A percentile compares a stretch with the other conserved stretches of the same genome.
Conservation (phyloP, 2,888 invertebrate species). For the Leptura quadrifasciata region DNA sequence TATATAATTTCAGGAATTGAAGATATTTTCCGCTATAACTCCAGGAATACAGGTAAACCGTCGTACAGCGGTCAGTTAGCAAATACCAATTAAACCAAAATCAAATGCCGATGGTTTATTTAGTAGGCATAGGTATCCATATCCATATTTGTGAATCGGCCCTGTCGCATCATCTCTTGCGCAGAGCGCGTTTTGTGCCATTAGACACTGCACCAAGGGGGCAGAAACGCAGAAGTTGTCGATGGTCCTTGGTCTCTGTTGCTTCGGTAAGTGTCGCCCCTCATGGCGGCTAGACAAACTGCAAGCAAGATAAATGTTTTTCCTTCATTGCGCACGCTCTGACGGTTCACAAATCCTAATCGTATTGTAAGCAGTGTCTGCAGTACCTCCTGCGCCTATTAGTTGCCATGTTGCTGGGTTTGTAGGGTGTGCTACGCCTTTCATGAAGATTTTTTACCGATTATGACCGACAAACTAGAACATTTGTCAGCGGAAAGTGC, state of each 20-base stretch:
- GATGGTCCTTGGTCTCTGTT: conserved; percentile 9
- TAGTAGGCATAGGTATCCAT: background rate
- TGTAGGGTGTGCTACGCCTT: conserved; percentile 65
- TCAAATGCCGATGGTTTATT: background rate
- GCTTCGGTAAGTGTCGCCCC: conserved; percentile 28
- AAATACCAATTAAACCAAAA: background rate
- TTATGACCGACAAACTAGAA: conserved; percentile 42
- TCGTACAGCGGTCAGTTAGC: background rate
- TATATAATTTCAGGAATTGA: too few relatives aligned
- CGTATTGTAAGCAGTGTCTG: conserved; percentile 47
- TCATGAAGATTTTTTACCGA: conserved; percentile 36
- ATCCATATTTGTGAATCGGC: conserved; percentile 7
- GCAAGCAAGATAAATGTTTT: conserved; percentile 25
- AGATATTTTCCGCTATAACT: background rate
- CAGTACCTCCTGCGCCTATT: conserved; percentile 61
- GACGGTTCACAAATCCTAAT: conserved; percentile 44
- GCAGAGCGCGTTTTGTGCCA: conserved; percentile 7
- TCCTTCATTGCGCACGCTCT: conserved; percentile 42
- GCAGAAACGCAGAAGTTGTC: conserved; percentile 4
- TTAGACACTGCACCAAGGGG: conserved; percentile 7
- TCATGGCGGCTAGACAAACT: conserved; percentile 14
- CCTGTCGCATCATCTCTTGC: conserved; percentile 7
- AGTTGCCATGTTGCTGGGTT: conserved; percentile 72
- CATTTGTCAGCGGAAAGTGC: conserved; percentile 26
- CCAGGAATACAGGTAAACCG: background rate